Base-by-base conservation (phyloP, 1,140 invertebrate genomes). In the Cydia strobilella region DNA sequence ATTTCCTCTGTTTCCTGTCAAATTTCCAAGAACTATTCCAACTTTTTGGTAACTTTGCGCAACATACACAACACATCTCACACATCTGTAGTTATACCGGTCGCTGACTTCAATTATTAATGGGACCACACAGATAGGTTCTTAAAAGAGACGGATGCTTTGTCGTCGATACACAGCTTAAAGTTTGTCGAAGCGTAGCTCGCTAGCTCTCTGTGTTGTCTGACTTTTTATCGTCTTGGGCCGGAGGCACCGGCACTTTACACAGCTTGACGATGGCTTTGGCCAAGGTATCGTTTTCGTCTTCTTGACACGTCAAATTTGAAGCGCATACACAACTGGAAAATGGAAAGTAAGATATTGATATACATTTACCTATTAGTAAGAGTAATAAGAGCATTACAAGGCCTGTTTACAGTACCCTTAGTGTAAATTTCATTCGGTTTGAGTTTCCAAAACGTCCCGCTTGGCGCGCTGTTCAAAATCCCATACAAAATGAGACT, bases 231-330 rank as follows among this genome's bases (percentile, higher is more conserved):
- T 42, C 39, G 20, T 18, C 51, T n/a, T 54, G 25, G 10, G 9
- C 62, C 1, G 62, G 20, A 15, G 25, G 63, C 13, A 12, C 15
- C 1, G 27, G 20, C 13, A 13, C 27, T 66, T 39, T 69, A 18
- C 65, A 95, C 18, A 92, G 91, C 80, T 95, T 94, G 0, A 95
- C 93, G 80, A 94, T 95, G 0, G 95, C 94, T 20, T 90, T 94
- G 13, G 94, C 94, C 2, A 94, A 93, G 3, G 94, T 78, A 78
- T 95, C 95, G 75, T 96, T 95, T 10, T 94, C 93, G 2, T 90
- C 84, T 42, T 93, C 86, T 3, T 94, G 75, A 79, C 95, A 96
- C 25, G 85, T 88, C 35, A 83, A 87, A 1, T 84, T 89, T 45
- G 86, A 76, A 0, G 84, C 81, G 79, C 95, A 96, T 13, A 83